Percentiles rank a stretch among this genome's conserved stretches.
Evolutionary conservation across 2,113 vertebrate genomes (phyloP).

Genomic region (Oenanthe melanoleuca): DNA sequence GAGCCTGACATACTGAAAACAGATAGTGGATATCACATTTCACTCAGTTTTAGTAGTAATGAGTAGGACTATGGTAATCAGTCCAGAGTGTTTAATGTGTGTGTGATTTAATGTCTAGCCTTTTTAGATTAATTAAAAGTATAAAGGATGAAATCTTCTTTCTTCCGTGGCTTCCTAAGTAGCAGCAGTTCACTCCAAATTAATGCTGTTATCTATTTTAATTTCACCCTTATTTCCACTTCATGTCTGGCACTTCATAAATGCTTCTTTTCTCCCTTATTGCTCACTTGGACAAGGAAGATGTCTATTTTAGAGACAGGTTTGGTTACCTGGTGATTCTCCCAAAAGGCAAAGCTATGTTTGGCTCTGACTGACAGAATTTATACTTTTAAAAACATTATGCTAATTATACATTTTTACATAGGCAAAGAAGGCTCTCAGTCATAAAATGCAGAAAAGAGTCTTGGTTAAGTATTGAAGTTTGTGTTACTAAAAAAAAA

Average conservation of each 20-base stretch:
- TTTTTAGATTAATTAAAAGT: slow-evolving; percentile 7
- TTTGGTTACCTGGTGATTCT: not conserved
- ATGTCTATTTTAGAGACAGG: not conserved
- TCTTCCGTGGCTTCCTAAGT: not conserved
- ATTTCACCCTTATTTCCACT: slow-evolving; percentile 18
- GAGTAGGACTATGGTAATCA: slow-evolving; percentile 15
- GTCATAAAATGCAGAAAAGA: not conserved
- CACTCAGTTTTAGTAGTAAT: slow-evolving; percentile 32
- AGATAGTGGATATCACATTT: slow-evolving; percentile 16
- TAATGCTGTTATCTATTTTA: slow-evolving; percentile 19
- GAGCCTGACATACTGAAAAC: slow-evolving; percentile 18
- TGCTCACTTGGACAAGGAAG: not conserved
- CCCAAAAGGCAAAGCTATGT: not conserved
- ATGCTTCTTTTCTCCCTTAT: not conserved
- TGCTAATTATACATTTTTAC: not conserved
- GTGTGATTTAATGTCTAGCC: not conserved
- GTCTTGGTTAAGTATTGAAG: not conserved
- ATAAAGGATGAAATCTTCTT: not conserved
- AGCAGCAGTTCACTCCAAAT: not conserved
- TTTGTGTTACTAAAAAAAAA: not conserved
- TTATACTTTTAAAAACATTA: not conserved
- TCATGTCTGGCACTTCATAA: not conserved
- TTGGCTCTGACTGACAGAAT: not conserved
- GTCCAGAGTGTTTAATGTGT: slow-evolving; percentile 16
- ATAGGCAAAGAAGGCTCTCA: not conserved